Evolutionary conservation across 2,797 vertebrate genomes (phyloP).

Genomic region (Balearica regulorum): DNA sequence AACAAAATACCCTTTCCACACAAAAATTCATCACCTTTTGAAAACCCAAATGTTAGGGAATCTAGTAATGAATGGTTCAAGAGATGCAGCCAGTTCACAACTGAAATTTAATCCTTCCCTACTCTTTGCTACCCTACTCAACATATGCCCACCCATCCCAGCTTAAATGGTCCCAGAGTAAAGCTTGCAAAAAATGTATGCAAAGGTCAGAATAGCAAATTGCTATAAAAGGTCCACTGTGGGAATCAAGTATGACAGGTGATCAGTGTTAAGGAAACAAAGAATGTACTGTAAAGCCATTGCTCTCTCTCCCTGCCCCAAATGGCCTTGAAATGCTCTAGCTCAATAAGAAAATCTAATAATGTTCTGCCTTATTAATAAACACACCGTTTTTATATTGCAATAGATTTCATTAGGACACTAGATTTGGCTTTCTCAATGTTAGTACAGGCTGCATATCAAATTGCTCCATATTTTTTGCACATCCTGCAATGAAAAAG

Average conservation of each 20-base stretch:
- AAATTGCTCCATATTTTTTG: conserved; percentile 15
- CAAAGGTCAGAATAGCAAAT: conserved; percentile 65
- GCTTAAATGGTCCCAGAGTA: conserved; percentile 26
- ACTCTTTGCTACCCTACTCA: conserved; percentile 11
- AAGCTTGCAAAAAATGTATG: conserved; percentile 55
- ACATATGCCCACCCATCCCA: conserved; percentile 19
- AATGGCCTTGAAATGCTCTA: conserved; percentile 24
- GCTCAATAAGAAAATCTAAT: conserved; percentile 37
- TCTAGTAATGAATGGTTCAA: conserved; percentile 49
- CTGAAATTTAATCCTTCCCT: conserved; percentile 41
- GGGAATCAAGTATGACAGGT: conserved; percentile 66
- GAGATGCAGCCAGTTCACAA: conserved; percentile 29
- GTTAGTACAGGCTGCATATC: background rate
- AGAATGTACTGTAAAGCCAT: conserved; percentile 49
- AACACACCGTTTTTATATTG: conserved; percentile 10
- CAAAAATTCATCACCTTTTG: conserved; percentile 59
- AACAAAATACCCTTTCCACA: conserved; percentile 48
- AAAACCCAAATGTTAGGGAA: conserved; percentile 23
- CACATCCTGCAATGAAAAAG: background rate
- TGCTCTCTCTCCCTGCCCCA: background rate
- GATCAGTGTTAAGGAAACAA: conserved; percentile 65
- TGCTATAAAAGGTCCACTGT: conserved; percentile 54
- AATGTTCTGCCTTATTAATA: conserved; percentile 55
- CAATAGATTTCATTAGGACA: conserved; percentile 6
- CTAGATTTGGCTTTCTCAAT: background rate